A percentile compares a stretch with the other conserved stretches of the same genome.
phyloP scores from a whole-genome alignment of 1,140 invertebrate genomes.

The Anastrepha ludens region DNA sequence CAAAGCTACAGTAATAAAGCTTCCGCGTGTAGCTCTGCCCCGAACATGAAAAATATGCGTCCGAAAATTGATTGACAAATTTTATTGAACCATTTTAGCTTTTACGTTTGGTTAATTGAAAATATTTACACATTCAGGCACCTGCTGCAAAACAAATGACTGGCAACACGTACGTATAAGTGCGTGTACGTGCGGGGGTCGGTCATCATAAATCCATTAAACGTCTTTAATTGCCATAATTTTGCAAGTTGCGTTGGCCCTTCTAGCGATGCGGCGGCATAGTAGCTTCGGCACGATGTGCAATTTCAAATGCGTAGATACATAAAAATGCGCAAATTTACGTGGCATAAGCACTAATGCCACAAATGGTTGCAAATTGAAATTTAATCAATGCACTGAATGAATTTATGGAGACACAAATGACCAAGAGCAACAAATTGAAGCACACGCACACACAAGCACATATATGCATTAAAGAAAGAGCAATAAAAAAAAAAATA shows the following conservation, averaged over 20 bases:
- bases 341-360: conserved; percentile 50
- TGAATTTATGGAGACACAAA: conserved; percentile 51
- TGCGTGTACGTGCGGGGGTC: neutral
- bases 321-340: conserved; percentile 52
- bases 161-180: too few species aligned
- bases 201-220: conserved; percentile 49
- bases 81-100: conserved; percentile 6
- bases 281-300: neutral
- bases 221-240: conserved; percentile 43
- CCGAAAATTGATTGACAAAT: neutral
- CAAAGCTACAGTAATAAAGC: too few species aligned
- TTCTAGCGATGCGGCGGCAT: neutral
- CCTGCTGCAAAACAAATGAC: neutral
- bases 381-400: conserved; percentile 50
- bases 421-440: neutral
- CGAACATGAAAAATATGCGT: too few species aligned
- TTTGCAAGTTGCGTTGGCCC: conserved; percentile 9
- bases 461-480: neutral
- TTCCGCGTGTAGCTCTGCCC: too few species aligned
- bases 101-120: neutral
- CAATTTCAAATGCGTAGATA: conserved; percentile 32
- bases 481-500: neutral
- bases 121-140: conserved; percentile 13
- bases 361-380: conserved; percentile 49
- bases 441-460: neutral